Conservation (phyloP, 2,113 vertebrate species). For the Embiotoca jacksoni region DNA sequence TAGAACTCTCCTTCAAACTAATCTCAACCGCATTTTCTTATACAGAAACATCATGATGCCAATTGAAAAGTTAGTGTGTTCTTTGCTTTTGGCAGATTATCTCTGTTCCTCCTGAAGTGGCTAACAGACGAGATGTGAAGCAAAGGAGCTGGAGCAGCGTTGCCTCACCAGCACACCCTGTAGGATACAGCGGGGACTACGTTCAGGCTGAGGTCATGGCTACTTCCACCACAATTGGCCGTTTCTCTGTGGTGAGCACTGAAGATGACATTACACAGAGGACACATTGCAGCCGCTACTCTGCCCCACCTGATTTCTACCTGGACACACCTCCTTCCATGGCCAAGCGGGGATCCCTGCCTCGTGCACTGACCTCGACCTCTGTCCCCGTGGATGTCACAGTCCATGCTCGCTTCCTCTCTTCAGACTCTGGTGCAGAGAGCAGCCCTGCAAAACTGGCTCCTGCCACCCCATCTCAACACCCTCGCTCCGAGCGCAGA, state of each 20-base stretch:
- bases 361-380: conserved; percentile 85
- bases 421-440: conserved; percentile 95
- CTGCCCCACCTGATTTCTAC: conserved; percentile 94
- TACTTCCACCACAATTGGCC: conserved; percentile 91
- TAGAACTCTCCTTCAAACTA: not conserved
- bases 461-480: conserved; percentile 75
- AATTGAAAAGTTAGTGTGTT: not conserved
- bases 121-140: conserved; percentile 77
- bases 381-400: conserved; percentile 84
- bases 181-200: conserved; percentile 55
- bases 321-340: conserved; percentile 88
- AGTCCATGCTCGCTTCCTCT: conserved; percentile 82
- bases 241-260: conserved; percentile 93
- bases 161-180: conserved; percentile 78
- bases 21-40: not conserved
- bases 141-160: conserved; percentile 77
- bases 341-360: conserved; percentile 84
- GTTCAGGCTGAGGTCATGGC: conserved; percentile 63
- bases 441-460: conserved; percentile 81
- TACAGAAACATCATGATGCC: not conserved
- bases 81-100: conserved; percentile 73
- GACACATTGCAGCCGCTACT: conserved; percentile 90
- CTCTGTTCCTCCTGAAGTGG: conserved; percentile 84
- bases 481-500: conserved; percentile 80
- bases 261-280: conserved; percentile 91